A percentile compares a stretch with the other conserved stretches of the same genome.
phyloP scores from a whole-genome alignment of 1,140 invertebrate species.

The Drosophila jambulina region DNA sequence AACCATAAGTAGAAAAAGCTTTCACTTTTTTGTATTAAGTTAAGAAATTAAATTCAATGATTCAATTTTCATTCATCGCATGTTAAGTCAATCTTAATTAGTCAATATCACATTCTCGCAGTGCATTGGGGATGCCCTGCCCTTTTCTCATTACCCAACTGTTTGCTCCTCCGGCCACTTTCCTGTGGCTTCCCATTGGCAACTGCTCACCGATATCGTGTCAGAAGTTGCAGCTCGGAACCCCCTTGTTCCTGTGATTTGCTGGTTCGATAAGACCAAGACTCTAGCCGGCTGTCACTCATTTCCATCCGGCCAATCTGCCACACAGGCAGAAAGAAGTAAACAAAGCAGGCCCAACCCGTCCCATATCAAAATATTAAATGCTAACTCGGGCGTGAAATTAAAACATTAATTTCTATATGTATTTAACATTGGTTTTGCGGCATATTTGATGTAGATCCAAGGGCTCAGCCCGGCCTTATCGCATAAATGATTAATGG shows the following conservation, averaged over 20 bases:
- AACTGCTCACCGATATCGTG: slow-evolving; percentile 36
- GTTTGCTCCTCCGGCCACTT: slow-evolving; percentile 22
- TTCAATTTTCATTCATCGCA: background rate
- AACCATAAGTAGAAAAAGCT: too few relatives aligned
- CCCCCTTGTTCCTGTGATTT: slow-evolving; percentile 18
- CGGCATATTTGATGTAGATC: slow-evolving; percentile 52
- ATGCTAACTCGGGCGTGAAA: slow-evolving; percentile 79
- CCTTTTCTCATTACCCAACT: slow-evolving; percentile 45
- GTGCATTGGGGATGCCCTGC: background rate
- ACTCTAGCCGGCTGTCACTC: slow-evolving; percentile 32
- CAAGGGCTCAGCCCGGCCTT: slow-evolving; percentile 7
- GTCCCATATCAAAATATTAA: slow-evolving; percentile 63
- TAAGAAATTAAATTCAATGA: background rate
- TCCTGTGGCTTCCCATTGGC: slow-evolving; percentile 30
- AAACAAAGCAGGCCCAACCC: slow-evolving; percentile 35
- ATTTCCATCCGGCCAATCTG: slow-evolving; percentile 29
- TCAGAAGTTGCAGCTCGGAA: slow-evolving; percentile 19
- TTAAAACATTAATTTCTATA: slow-evolving; percentile 78
- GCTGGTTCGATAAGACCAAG: slow-evolving; percentile 34
- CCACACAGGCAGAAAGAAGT: slow-evolving; percentile 4
- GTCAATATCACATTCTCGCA: background rate
- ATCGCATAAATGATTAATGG: slow-evolving; percentile 55
- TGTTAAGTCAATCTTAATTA: background rate
- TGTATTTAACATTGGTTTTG: slow-evolving; percentile 37
- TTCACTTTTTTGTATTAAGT: background rate